A percentile compares a stretch with the other conserved stretches of the same genome.
These are phyloP conservation scores for Scaptomyza pallida DNA, from an alignment of 1,140 invertebrate genomes.

Conservation along the genomic window DNA sequence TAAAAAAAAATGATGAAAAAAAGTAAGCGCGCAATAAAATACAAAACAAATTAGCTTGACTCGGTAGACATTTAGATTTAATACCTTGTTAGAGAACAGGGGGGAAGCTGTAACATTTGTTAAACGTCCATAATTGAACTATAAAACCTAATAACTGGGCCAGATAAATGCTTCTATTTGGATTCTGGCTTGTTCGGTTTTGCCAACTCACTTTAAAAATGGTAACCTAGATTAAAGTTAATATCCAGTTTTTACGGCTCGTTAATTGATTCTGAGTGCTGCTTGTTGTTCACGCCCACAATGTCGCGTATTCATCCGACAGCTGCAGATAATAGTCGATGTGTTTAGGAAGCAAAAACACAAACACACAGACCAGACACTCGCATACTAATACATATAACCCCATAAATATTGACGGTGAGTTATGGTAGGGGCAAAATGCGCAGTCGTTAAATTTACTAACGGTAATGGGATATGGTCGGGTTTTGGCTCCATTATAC, in stretches of 20 bases:
- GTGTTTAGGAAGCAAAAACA: conserved; percentile 29
- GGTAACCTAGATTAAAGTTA: conserved; percentile 57
- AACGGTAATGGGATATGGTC: not conserved
- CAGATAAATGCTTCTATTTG: not conserved
- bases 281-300: conserved; percentile 54
- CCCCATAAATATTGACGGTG: conserved; percentile 72
- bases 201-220: conserved; percentile 32
- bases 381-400: conserved; percentile 2
- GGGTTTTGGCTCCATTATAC: not conserved
- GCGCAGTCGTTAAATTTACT: conserved; percentile 48
- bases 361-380: not conserved
- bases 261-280: conserved; percentile 68
- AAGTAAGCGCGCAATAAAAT: conserved; percentile 38
- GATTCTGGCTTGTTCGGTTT: conserved; percentile 19
- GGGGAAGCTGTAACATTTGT: conserved; percentile 3
- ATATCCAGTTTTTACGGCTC: conserved; percentile 42
- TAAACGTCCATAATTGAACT: not conserved
- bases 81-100: not conserved
- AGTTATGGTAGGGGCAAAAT: conserved; percentile 63
- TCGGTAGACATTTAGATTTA: conserved; percentile 51
- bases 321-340: conserved; percentile 26
- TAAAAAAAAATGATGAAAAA: conserved; percentile 17
- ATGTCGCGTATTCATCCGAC: conserved; percentile 18
- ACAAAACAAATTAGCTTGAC: conserved; percentile 48
- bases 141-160: conserved; percentile 3